Evolutionary conservation across 2,888 invertebrate genomes (phyloP), one percentile per base, ranked within the genome.

Genomic region (Baccha elongata): DNA sequence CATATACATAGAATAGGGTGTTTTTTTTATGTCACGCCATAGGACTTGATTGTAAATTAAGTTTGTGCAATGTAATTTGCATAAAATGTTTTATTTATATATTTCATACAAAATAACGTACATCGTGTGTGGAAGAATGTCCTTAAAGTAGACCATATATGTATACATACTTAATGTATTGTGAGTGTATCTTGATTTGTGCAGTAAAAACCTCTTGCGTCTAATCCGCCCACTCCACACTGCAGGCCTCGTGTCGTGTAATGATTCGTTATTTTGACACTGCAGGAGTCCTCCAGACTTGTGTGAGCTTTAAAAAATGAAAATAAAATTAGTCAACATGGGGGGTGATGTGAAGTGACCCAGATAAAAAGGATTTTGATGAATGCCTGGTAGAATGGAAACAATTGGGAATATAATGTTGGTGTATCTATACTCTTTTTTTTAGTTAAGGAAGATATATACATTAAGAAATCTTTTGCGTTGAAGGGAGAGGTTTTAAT

Each of bases 301-400:
- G 48, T 74, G 46, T 48, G 50, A 50, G 44, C 46, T 40, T 53
- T 15, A 46, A 46, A 29, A 42, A 60, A 26, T 65, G 53, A 53
- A 76, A 67, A 76, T 60, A 62, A 81, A 81, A 81, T 81, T 81
- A 81, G 76, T 72, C 81, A 67, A 76, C 71, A 53, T 29, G 60
- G 53, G 60, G 75, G 64, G 73, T 29, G 60, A 60, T 29, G 62
- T 67, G 60, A 50, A 62, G 10, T 71, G 76, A 76, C 81, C 76
- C 32, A 76, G 67, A 76, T 76, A 72, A 68, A n/a, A 75, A 40
- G 67, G 62, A 73, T 67, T 80, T 19, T 37, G 19, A 60, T 32
- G 52, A 65, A 69, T 55, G 21, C 19, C 42, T 65, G 62, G 52
- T 44, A 60, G 58, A 80, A 80, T 60, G 53, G 67, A 76, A 67